phyloP scores from a whole-genome alignment of 37 sponge, comb jelly and placozoan species.

The Diacarnus erythraeanus region DNA sequence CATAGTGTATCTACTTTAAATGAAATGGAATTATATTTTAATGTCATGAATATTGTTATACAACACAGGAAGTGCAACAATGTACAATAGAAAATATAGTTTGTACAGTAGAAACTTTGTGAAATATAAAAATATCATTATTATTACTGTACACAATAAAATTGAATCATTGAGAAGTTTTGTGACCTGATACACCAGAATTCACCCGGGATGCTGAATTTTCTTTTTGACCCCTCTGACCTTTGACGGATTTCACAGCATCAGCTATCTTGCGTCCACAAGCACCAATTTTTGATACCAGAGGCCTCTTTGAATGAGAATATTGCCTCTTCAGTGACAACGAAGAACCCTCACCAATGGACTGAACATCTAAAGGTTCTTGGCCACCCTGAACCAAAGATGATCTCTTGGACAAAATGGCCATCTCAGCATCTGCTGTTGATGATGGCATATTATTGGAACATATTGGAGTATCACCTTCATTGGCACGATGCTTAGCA shows the following conservation, averaged over 20 bases:
- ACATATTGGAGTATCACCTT: not conserved
- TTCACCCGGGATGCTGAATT: not conserved
- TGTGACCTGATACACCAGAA: not conserved
- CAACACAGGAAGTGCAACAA: not conserved
- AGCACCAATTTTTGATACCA: conserved; percentile 25
- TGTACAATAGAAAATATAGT: not conserved
- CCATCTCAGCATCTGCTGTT: not conserved
- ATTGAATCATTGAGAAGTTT: not conserved
- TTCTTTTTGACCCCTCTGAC: not conserved
- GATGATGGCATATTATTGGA: not conserved
- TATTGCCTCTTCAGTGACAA: not conserved
- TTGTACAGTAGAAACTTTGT: not conserved
- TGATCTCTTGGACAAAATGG: too few species aligned
- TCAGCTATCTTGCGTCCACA: conserved; percentile 38
- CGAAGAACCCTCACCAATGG: not conserved
- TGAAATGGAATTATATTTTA: too few species aligned
- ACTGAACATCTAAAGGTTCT: not conserved
- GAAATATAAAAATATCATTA: not conserved
- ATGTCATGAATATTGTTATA: not conserved
- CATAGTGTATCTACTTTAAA: too few species aligned
- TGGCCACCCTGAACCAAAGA: not conserved
- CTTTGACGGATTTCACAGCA: conserved; percentile 13
- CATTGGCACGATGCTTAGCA: not conserved
- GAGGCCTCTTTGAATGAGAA: conserved; percentile 15
- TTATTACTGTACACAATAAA: not conserved